Conservation (phyloP, 1,140 invertebrate species). For the Aplysia californica region DNA sequence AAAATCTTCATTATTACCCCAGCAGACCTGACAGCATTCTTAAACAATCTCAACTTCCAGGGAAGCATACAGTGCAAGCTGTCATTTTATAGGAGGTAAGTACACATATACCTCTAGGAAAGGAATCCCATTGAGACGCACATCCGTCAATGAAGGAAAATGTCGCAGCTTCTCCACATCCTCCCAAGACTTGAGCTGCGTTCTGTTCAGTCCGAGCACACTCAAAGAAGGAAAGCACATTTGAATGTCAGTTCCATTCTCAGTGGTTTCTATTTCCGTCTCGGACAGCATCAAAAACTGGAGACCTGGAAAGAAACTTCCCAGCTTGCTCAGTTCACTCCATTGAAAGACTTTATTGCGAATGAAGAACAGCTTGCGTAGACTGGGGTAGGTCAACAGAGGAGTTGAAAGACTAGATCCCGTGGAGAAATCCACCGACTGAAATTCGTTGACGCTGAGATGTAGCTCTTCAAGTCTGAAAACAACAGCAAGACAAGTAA, state of each 20-base stretch:
- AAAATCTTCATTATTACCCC: no score
- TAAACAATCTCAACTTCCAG: no score
- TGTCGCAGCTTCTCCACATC: slow-evolving; percentile 85
- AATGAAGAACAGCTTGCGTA: slow-evolving; percentile 44
- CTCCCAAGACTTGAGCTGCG: slow-evolving; percentile 84
- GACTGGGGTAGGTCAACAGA: slow-evolving; percentile 24
- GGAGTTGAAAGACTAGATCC: slow-evolving; percentile 40
- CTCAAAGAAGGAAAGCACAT: slow-evolving; percentile 75
- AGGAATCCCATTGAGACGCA: slow-evolving; percentile 77
- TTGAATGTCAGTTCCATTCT: background rate
- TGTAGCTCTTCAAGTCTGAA: slow-evolving; percentile 87
- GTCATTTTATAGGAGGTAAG: no score
- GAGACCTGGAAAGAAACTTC: slow-evolving; percentile 81
- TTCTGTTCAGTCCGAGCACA: slow-evolving; percentile 87
- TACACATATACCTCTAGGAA: slow-evolving; percentile 75
- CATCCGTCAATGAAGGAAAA: slow-evolving; percentile 84
- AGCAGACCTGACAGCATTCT: no score
- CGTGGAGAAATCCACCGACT: slow-evolving; percentile 75
- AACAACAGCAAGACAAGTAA: no score
- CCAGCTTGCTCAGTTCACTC: slow-evolving; percentile 85
- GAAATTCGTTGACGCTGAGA: slow-evolving; percentile 84
- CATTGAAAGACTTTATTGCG: slow-evolving; percentile 82
- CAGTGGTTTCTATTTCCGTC: slow-evolving; percentile 70
- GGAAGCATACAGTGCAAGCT: no score
- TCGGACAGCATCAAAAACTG: slow-evolving; percentile 87